Percentiles rank a stretch among this genome's conserved stretches.
Conservation (phyloP, 2,888 invertebrate genomes). For the Pegoplata infirma region DNA sequence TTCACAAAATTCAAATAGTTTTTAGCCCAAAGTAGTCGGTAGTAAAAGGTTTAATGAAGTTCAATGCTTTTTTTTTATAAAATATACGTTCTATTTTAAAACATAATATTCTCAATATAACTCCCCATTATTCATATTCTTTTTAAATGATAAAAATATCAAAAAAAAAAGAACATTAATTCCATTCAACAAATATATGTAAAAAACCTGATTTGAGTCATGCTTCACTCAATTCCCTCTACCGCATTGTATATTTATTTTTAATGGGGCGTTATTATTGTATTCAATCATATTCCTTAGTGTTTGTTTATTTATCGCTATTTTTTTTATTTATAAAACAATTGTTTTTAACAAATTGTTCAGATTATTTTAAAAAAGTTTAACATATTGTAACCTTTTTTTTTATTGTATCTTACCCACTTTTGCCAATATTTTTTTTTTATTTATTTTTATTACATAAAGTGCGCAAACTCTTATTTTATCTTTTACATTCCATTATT, state of each 20-base stretch:
- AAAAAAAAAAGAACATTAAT: too few relatives aligned
- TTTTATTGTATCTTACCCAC: background rate
- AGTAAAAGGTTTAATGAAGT: too few relatives aligned
- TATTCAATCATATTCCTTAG: background rate
- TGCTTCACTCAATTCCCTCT: background rate
- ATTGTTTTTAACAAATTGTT: background rate
- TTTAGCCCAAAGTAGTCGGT: too few relatives aligned
- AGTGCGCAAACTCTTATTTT: conserved; percentile 60
- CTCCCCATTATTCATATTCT: background rate
- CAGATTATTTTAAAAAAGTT: background rate
- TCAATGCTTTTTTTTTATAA: too few relatives aligned
- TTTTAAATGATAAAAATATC: too few relatives aligned
- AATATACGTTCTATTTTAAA: too few relatives aligned
- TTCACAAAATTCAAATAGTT: too few relatives aligned
- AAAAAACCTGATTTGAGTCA: background rate
- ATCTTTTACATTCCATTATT: background rate
- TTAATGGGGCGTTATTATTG: background rate
- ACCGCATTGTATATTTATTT: background rate
- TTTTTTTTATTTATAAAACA: background rate
- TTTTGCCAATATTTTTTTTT: background rate
- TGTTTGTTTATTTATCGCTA: background rate
- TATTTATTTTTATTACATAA: conserved; percentile 3
- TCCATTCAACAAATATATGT: too few relatives aligned
- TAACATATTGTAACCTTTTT: background rate
- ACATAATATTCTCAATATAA: too few relatives aligned